Conservation (phyloP, 2,888 invertebrate species). For the Sphaeridia pumilis region DNA sequence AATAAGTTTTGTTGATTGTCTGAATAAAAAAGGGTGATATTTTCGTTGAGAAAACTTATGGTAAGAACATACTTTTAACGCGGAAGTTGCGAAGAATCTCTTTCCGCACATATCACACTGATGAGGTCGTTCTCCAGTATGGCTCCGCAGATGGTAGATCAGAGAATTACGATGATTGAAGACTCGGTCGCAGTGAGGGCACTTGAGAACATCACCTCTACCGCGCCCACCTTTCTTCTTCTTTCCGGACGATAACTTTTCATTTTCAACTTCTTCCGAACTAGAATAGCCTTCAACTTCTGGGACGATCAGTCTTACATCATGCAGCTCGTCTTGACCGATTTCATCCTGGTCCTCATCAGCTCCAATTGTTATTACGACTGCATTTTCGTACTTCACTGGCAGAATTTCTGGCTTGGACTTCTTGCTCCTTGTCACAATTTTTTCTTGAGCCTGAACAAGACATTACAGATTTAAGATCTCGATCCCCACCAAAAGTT, state of each 20-base stretch:
- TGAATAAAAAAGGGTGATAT: background rate
- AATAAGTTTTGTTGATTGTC: background rate
- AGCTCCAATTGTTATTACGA: too few relatives aligned
- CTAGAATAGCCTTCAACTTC: too few relatives aligned
- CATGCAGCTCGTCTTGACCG: too few relatives aligned
- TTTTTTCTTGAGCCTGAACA: too few relatives aligned
- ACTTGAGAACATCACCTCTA: conserved; percentile 43
- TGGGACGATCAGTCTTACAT: too few relatives aligned
- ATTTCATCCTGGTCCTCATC: too few relatives aligned
- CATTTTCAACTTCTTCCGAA: too few relatives aligned
- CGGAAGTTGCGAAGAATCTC: conserved; percentile 68
- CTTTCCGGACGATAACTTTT: conserved; percentile 16
- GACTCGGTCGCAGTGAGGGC: conserved; percentile 57
- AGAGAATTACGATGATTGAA: conserved; percentile 74
- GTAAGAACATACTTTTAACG: conserved; percentile 52
- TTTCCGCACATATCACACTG: conserved; percentile 69
- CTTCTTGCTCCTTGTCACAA: too few relatives aligned
- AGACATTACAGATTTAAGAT: too few relatives aligned
- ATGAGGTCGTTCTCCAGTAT: conserved; percentile 58
- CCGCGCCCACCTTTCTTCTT: conserved; percentile 39
- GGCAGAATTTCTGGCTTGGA: too few relatives aligned
- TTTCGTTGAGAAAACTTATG: background rate
- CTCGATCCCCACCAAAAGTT: too few relatives aligned
- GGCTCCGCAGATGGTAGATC: conserved; percentile 69
- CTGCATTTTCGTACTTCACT: too few relatives aligned